Evolutionary conservation across 2,888 invertebrate species (phyloP).

Genomic region (Spodoptera picta): DNA sequence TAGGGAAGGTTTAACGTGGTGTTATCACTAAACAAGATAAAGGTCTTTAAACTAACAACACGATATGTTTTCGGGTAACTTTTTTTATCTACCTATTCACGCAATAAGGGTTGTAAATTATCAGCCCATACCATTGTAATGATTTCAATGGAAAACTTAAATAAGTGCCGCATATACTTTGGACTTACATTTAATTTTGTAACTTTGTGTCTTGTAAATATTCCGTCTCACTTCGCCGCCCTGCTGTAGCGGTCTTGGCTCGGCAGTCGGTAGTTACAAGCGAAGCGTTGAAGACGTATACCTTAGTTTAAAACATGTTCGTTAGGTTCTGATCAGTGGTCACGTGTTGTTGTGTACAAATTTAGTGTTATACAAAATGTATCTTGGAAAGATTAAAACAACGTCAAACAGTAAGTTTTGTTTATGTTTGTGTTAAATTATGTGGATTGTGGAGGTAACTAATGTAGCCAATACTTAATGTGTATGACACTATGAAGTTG

Average conservation of each 20-base stretch:
- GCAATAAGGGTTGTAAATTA: too few species aligned
- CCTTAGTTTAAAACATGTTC: constrained; percentile 23
- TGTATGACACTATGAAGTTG: background rate
- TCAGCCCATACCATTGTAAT: constrained; percentile 11
- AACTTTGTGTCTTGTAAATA: constrained; percentile 10
- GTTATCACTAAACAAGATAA: too few species aligned
- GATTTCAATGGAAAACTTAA: constrained; percentile 17
- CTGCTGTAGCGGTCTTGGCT: constrained; percentile 19
- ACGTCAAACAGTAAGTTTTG: constrained; percentile 75
- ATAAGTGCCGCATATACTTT: constrained; percentile 12
- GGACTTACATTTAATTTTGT: constrained; percentile 7
- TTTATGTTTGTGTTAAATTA: background rate
- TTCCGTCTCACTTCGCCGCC: constrained; percentile 30
- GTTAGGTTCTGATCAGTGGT: constrained; percentile 14
- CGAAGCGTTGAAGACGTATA: constrained; percentile 46
- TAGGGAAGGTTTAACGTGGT: too few species aligned
- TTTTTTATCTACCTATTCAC: too few species aligned
- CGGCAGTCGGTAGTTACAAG: constrained; percentile 39
- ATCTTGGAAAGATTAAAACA: constrained; percentile 74
- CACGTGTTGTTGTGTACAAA: constrained; percentile 26
- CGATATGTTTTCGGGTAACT: too few species aligned
- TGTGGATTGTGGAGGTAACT: background rate
- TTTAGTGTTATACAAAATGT: constrained; percentile 63
- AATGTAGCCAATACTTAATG: background rate
- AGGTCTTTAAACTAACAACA: too few species aligned